Percentiles rank a stretch among this genome's conserved stretches.
Evolutionary conservation across 1,140 invertebrate species (phyloP).

Genomic region (Drosophila willistoni): DNA sequence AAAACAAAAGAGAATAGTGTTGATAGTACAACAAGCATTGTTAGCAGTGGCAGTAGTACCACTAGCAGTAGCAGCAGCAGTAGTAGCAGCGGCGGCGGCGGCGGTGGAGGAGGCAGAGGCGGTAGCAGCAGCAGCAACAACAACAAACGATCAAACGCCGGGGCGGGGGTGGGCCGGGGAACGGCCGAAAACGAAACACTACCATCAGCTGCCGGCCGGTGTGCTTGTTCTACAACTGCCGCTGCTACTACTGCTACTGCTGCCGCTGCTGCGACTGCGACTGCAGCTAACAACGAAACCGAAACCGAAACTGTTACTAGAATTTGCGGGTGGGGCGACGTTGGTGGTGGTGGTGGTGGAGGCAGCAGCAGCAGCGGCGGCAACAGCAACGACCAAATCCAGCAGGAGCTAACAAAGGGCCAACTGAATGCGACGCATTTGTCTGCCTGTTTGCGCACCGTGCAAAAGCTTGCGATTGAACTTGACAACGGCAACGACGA

Average conservation of each 20-base stretch:
- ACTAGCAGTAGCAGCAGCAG: slow-evolving; percentile 46
- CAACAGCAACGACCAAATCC: slow-evolving; percentile 21
- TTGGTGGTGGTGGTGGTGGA: slow-evolving; percentile 3
- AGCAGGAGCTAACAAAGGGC: slow-evolving; percentile 64
- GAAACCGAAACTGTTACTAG: slow-evolving; percentile 56
- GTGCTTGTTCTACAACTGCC: slow-evolving; percentile 36
- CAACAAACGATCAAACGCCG: slow-evolving; percentile 30
- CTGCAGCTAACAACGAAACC: slow-evolving; percentile 34
- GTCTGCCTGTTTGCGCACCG: slow-evolving; percentile 59
- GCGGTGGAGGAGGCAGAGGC: slow-evolving; percentile 21
- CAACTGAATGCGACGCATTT: slow-evolving; percentile 57
- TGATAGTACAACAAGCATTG: slow-evolving; percentile 72
- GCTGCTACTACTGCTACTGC: slow-evolving; percentile 36
- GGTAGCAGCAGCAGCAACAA: slow-evolving; percentile 33
- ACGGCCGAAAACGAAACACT: slow-evolving; percentile 60
- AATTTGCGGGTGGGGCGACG: slow-evolving; percentile 36
- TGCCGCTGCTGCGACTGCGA: slow-evolving; percentile 46
- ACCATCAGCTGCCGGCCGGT: slow-evolving; percentile 49
- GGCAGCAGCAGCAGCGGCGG: slow-evolving; percentile 21
- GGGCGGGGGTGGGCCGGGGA: slow-evolving; percentile 62
- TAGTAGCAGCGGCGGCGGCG: slow-evolving; percentile 38
- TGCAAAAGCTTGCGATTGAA: slow-evolving; percentile 67
- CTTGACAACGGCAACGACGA: slow-evolving; percentile 45
- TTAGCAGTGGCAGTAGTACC: slow-evolving; percentile 52
- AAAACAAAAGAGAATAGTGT: slow-evolving; percentile 80